Evolutionary conservation across 2,113 vertebrate genomes (phyloP).

Genomic region (Thymallus thymallus): DNA sequence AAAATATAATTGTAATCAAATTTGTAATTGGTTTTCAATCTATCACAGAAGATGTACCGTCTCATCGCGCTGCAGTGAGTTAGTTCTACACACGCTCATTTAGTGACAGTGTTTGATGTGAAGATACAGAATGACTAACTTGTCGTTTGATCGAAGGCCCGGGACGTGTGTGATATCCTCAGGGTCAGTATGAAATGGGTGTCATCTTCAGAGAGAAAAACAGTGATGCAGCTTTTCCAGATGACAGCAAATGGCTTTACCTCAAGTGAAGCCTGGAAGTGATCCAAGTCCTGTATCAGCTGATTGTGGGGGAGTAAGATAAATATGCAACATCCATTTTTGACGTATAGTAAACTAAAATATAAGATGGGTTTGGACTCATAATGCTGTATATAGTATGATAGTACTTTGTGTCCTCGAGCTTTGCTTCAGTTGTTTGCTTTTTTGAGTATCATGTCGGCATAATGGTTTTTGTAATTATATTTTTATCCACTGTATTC

Average conservation of each 20-base stretch:
- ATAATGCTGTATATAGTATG: neutral
- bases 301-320: neutral
- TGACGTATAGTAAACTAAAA: neutral
- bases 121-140: neutral
- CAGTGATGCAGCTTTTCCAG: too few relatives aligned
- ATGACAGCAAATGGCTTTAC: too few relatives aligned
- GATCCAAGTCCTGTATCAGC: neutral
- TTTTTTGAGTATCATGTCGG: constrained; percentile 1
- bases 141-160: neutral
- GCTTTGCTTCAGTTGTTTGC: neutral
- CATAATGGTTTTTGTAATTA: constrained; percentile 10
- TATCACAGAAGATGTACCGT: neutral
- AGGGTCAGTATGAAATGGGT: too few relatives aligned
- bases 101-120: neutral
- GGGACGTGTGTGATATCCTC: neutral
- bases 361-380: neutral
- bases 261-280: neutral
- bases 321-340: constrained; percentile 2
- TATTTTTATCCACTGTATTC: constrained; percentile 19
- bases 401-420: neutral
- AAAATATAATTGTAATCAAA: neutral
- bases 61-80: neutral
- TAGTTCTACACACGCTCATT: neutral
- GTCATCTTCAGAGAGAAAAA: too few relatives aligned
- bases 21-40: neutral